phyloP scores from a whole-genome alignment of 2,888 invertebrate species.

The Nomada goodeniana region DNA sequence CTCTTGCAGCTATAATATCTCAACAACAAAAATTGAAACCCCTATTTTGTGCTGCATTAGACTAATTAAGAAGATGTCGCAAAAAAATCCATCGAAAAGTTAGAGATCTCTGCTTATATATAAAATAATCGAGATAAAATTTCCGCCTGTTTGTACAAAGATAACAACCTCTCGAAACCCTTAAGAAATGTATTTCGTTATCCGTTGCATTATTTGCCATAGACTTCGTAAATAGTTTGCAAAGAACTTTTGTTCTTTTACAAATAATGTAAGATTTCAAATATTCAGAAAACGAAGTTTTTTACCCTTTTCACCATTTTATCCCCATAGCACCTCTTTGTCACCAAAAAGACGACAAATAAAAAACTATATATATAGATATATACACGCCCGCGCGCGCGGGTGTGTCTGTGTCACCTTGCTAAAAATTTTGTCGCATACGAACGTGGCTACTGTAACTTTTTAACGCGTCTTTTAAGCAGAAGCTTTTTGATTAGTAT shows the following conservation, averaged over 20 bases:
- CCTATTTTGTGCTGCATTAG: too few species aligned
- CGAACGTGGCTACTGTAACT: not conserved
- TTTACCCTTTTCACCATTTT: not conserved
- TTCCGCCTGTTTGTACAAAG: too few species aligned
- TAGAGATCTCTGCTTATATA: not conserved
- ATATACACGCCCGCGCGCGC: not conserved
- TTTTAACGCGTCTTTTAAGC: constrained; percentile 1
- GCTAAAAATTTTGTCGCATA: not conserved
- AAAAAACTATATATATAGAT: not conserved
- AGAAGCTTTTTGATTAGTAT: constrained; percentile 69
- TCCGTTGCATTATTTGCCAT: too few species aligned
- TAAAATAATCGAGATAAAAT: not conserved
- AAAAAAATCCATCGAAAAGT: not conserved
- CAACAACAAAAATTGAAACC: too few species aligned
- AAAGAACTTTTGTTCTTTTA: not conserved
- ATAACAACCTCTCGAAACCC: too few species aligned
- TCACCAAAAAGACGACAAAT: not conserved
- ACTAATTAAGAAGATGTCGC: not conserved
- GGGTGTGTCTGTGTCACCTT: not conserved
- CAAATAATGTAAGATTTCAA: not conserved
- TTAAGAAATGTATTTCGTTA: too few species aligned
- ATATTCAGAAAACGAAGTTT: not conserved
- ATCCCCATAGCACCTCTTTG: not conserved
- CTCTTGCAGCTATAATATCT: too few species aligned
- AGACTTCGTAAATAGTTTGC: too few species aligned